Percentiles rank a stretch among this genome's conserved stretches.
Evolutionary conservation across 2,797 vertebrate species (phyloP).

Genomic region (Bryconaethiops microstoma): DNA sequence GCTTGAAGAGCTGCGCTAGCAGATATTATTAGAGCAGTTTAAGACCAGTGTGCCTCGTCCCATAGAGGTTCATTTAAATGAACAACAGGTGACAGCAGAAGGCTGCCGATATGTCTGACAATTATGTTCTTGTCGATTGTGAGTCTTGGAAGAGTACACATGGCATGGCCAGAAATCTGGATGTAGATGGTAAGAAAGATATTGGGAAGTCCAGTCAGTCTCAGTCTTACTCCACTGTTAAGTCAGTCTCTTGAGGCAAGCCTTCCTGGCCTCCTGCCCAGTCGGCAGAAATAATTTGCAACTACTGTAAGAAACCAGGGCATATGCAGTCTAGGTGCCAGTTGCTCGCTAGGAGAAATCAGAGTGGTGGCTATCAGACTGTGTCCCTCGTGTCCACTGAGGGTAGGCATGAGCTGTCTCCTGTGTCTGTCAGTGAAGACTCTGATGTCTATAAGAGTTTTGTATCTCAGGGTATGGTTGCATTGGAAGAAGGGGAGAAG

Average conservation of each 20-base stretch:
- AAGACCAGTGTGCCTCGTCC: neutral
- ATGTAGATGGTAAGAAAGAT: neutral
- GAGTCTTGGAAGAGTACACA: too few species aligned
- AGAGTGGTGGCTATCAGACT: neutral
- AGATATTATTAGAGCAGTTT: neutral
- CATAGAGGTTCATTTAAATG: neutral
- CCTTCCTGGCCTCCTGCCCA: too few species aligned
- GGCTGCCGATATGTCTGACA: too few species aligned
- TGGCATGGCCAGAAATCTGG: too few species aligned
- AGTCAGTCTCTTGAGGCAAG: too few species aligned
- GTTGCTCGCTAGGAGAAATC: too few species aligned
- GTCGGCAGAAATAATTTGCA: neutral
- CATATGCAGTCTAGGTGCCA: neutral
- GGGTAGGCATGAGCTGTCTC: neutral
- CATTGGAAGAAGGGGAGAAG: too few species aligned
- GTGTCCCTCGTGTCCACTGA: neutral
- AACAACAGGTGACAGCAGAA: too few species aligned
- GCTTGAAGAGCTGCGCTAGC: neutral
- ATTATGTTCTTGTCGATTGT: too few species aligned
- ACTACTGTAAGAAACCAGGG: neutral
- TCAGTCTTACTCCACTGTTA: too few species aligned
- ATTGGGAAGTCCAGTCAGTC: neutral
- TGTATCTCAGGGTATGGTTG: too few species aligned
- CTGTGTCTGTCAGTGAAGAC: neutral
- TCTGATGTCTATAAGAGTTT: too few species aligned